Percentiles rank a stretch among this genome's conserved stretches.
These are phyloP conservation scores for Sturmia bella DNA, from an alignment of 2,888 invertebrate genomes.

Conservation along the genomic window DNA sequence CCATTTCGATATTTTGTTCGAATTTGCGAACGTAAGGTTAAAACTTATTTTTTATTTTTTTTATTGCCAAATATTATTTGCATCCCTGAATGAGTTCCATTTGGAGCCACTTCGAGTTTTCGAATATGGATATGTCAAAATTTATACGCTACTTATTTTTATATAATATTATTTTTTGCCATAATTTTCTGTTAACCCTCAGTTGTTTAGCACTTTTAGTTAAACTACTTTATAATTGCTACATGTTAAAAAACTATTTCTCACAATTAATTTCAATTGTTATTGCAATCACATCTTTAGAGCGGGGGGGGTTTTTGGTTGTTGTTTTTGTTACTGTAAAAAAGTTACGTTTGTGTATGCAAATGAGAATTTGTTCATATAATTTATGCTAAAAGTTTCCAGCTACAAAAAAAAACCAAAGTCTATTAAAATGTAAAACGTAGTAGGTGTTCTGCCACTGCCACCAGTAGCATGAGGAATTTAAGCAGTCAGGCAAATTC, in stretches of 20 bases:
- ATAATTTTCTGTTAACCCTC: background rate
- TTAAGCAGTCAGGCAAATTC: too few relatives aligned
- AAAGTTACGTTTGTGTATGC: constrained; percentile 26
- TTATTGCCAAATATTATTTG: too few relatives aligned
- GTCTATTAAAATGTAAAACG: background rate
- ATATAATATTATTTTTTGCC: too few relatives aligned
- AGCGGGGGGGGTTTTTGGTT: background rate
- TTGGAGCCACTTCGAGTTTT: too few relatives aligned
- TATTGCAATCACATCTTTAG: constrained; percentile 47
- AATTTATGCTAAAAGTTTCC: constrained; percentile 44
- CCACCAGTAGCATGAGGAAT: too few relatives aligned
- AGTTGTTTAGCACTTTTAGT: constrained; percentile 1
- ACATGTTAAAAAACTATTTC: constrained; percentile 42
- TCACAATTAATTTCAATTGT: constrained; percentile 59
- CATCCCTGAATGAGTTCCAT: too few relatives aligned
- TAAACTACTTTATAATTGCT: constrained; percentile 22
- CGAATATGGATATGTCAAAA: too few relatives aligned
- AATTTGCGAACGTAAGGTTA: too few relatives aligned
- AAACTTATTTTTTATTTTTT: too few relatives aligned
- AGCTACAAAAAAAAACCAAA: constrained; percentile 6
- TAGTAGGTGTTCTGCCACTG: background rate
- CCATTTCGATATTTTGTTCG: too few relatives aligned
- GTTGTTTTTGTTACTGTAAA: constrained; percentile 2
- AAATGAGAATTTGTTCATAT: constrained; percentile 45
- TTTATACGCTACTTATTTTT: too few relatives aligned